Conservation (phyloP, 2,888 invertebrate species). For the Prosopocoilus inquinatus region DNA sequence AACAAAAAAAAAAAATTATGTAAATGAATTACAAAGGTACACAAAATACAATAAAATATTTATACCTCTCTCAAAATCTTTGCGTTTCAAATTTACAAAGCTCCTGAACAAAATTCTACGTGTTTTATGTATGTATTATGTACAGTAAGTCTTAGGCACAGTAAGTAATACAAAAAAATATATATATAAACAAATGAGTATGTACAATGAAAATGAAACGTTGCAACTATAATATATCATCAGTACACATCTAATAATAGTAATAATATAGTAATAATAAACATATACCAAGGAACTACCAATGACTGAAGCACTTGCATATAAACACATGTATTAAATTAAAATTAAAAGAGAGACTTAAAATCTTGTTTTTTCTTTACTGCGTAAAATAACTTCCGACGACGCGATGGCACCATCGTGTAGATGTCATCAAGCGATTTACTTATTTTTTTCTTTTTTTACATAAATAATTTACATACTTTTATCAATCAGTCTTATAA, state of each 20-base stretch:
- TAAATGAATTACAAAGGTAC: constrained; percentile 29
- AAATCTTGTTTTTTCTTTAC: background rate
- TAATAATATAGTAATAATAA: constrained; percentile 2
- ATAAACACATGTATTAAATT: background rate
- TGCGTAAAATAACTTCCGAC: no score
- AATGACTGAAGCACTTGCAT: constrained; percentile 19
- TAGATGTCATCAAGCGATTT: constrained; percentile 6
- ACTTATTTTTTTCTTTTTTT: no score
- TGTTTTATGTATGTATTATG: background rate
- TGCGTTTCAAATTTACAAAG: constrained; percentile 5
- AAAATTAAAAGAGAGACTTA: constrained; percentile 6
- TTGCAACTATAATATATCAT: constrained; percentile 21
- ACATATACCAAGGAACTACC: constrained; percentile 26
- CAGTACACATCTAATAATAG: no score
- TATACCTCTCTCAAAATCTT: constrained; percentile 8
- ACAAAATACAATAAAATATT: constrained; percentile 29
- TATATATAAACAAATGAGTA: constrained; percentile 31
- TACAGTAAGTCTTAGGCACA: constrained; percentile 25
- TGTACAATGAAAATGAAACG: constrained; percentile 31
- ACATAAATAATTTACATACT: constrained; percentile 13
- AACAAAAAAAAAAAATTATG: constrained; percentile 13
- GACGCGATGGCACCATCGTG: no score
- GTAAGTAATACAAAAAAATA: constrained; percentile 28
- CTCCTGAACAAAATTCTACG: constrained; percentile 10
- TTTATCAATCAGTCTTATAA: constrained; percentile 7